Base-by-base conservation (phyloP, 1,140 invertebrate genomes). In the Proctacanthus coquilletti region DNA sequence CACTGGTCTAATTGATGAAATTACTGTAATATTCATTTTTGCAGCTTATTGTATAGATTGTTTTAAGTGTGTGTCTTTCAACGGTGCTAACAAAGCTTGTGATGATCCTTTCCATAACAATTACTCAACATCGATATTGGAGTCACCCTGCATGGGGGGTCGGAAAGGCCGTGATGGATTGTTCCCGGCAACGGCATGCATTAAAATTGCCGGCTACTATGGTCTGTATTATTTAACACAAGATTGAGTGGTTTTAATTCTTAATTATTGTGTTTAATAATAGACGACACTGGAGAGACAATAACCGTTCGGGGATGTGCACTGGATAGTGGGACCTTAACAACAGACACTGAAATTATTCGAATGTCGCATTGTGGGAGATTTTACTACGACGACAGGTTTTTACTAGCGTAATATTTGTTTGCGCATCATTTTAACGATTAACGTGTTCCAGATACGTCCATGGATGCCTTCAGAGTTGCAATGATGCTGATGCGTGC, bases 61-160 rank as follows among this genome's bases (percentile, higher is more conserved):
- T 60, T 97, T 94, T 67, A 92, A 92, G 56, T 97, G 93, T 56
- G 83, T 89, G 11, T 96, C 92, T 2, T 73, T 89, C 56, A 86
- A 89, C 57, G 80, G 84, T 8, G 66, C 74, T 48, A 91, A 92
- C 56, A 73, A 72, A 41, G 74, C 79, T 3, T 96, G 92, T 60
- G 92, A 97, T 55, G 93, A 97, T 65, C 87, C 89, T 0, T 98
- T 97, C 64, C 92, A 97, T 64, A 89, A 92, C 56, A 91, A 92
- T 61, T 84, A 78, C 45, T 86, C 84, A 2, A 60, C 74, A 15
- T 72, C 75, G 41, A 80, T 91, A 52, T 68, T 88, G 31, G 83
- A 94, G 60, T 79, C 82, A 8, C 87, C 88, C 4, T 98, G 94
- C 58, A 80, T 86, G 74, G 87, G 89, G 0, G 89, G 88, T 1